These are phyloP conservation scores for Selene dorsalis DNA, from an alignment of 2,797 vertebrate species.

Conservation along the genomic window DNA sequence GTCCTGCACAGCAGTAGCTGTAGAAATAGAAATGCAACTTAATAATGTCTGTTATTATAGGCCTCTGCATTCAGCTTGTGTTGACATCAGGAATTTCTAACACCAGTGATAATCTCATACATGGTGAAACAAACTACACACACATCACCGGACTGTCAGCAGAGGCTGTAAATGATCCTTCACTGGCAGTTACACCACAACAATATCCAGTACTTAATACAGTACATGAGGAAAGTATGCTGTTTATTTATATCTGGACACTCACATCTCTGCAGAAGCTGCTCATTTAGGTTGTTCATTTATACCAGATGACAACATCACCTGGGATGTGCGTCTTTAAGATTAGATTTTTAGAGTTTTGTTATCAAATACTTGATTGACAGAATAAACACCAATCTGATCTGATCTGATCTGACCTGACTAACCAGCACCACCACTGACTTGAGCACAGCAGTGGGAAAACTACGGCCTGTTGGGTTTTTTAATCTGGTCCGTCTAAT, in stretches of 20 bases:
- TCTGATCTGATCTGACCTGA: neutral
- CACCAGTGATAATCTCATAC: neutral
- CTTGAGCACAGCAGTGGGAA: no score
- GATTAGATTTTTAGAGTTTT: no score
- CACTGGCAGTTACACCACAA: neutral
- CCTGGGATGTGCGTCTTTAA: neutral
- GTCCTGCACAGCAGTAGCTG: neutral
- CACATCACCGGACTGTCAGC: neutral
- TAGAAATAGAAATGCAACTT: neutral
- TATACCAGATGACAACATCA: neutral
- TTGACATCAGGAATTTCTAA: neutral
- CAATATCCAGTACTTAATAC: neutral
- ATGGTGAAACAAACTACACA: neutral
- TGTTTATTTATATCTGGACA: neutral
- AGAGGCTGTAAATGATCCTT: neutral
- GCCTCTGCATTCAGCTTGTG: no score
- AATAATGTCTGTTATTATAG: neutral
- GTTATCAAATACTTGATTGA: no score
- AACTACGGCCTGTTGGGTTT: no score
- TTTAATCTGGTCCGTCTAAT: no score
- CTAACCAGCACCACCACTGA: neutral
- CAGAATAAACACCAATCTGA: no score
- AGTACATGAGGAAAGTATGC: neutral
- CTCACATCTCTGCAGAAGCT: no score
- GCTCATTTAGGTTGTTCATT: no score